Evolutionary conservation across 2,113 vertebrate species (phyloP).

Genomic region (Pterocles gutturalis): DNA sequence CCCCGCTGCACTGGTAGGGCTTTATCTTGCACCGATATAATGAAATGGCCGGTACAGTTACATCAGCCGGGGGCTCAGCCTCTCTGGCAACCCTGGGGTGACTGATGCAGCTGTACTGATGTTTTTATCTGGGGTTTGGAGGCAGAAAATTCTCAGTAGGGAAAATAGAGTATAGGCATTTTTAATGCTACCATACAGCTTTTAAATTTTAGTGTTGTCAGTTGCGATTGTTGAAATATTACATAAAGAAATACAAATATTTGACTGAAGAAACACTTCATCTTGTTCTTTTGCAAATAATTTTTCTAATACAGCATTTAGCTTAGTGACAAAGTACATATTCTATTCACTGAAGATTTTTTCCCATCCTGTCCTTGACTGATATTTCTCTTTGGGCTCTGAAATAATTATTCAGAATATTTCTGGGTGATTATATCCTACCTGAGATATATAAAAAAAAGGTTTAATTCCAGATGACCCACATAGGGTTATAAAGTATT

Average conservation of each 20-base stretch:
- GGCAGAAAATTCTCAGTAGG: neutral
- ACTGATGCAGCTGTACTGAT: neutral
- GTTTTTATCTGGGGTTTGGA: neutral
- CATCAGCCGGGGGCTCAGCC: neutral
- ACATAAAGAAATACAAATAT: neutral
- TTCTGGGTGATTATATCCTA: neutral
- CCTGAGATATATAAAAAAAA: neutral
- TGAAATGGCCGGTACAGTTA: rapidly evolving
- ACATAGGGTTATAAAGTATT: neutral
- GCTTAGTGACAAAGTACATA: neutral
- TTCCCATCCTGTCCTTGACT: neutral
- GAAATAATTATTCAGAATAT: neutral
- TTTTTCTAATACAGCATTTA: neutral
- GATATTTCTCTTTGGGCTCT: neutral
- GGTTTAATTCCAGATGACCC: neutral
- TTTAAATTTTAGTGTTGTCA: neutral
- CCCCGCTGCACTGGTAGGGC: neutral
- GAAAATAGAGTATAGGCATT: neutral
- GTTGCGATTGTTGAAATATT: neutral
- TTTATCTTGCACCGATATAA: rapidly evolving
- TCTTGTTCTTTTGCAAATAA: neutral
- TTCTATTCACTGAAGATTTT: neutral
- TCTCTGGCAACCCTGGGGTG: neutral
- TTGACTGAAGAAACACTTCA: neutral
- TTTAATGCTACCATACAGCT: neutral